Evolutionary conservation across 2,113 vertebrate genomes (phyloP).

Genomic region (Cariama cristata): DNA sequence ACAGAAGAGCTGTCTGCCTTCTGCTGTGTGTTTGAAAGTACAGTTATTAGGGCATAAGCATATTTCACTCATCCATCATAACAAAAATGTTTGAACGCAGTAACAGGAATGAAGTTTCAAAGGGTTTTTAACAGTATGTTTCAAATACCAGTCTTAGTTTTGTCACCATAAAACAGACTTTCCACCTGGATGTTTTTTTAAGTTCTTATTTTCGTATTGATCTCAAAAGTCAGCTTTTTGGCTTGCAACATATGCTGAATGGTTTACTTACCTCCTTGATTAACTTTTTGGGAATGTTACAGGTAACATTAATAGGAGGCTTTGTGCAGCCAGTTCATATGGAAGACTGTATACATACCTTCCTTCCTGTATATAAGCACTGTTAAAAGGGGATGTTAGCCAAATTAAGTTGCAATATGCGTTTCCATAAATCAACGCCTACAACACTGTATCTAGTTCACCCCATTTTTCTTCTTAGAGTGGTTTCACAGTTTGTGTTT

Average conservation of each 20-base stretch:
- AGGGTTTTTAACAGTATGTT: background rate
- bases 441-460: background rate
- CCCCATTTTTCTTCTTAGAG: background rate
- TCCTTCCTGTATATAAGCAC: background rate
- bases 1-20: constrained; percentile 12
- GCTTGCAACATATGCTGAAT: background rate
- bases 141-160: background rate
- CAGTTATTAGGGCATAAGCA: background rate
- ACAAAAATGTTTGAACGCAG: background rate
- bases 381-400: background rate
- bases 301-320: background rate
- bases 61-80: background rate
- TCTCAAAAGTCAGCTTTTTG: background rate
- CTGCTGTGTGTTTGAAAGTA: background rate
- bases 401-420: background rate
- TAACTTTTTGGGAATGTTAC: background rate
- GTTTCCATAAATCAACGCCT: background rate
- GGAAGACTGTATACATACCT: background rate
- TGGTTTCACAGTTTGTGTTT: background rate
- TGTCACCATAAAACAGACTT: background rate
- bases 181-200: background rate
- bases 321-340: background rate
- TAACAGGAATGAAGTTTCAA: background rate
- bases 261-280: background rate
- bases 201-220: background rate